Evolutionary conservation across 2,888 invertebrate genomes (phyloP), one percentile per base, ranked within the genome.

Genomic region (Synanthedon myopaeformis): DNA sequence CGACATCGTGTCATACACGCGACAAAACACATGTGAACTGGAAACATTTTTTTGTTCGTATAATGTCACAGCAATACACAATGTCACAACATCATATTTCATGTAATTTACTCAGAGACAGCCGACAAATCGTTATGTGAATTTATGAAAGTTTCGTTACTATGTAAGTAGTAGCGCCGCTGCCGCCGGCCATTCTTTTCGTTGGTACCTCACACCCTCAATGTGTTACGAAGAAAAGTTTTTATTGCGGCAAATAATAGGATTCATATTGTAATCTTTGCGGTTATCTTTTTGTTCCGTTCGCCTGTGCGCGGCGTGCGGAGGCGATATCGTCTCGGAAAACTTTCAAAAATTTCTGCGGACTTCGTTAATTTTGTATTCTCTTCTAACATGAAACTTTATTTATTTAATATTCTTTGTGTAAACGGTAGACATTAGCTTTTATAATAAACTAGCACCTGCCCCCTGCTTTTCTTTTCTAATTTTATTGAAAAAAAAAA

Each of bases 201-300:
- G n/a, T 45, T 45, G 6, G 13, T 60, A 13, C 11, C 14, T 45
- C 13, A 45, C 45, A 45, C 45, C 45, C 45, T 45, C 62, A 57
- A 65, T 61, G 66, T 67, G 66, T 70, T 64, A 60, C 59, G 56
- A 62, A 64, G 64, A 64, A 51, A 72, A 76, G 62, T 74, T 79
- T 80, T 78, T 78, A 80, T 77, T 78, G 69, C 62, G 69, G 69
- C 74, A 75, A 79, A 77, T 77, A 76, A 76, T 79, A 72, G 73
- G 69, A 76, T 76, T 79, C 76, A 77, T 78, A 75, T 73, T 72
- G 67, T 66, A 68, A 58, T 67, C 69, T 70, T 73, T 66, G 56
- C 56, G 58, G 69, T 72, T 56, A 57, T 69, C 73, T 66, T 72
- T 74, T 60, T 56, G 57, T 56, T 55, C 35, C 35, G 35, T 35